Conservation (phyloP, 2,797 vertebrate species). For the Melanotaenia nigrans region DNA sequence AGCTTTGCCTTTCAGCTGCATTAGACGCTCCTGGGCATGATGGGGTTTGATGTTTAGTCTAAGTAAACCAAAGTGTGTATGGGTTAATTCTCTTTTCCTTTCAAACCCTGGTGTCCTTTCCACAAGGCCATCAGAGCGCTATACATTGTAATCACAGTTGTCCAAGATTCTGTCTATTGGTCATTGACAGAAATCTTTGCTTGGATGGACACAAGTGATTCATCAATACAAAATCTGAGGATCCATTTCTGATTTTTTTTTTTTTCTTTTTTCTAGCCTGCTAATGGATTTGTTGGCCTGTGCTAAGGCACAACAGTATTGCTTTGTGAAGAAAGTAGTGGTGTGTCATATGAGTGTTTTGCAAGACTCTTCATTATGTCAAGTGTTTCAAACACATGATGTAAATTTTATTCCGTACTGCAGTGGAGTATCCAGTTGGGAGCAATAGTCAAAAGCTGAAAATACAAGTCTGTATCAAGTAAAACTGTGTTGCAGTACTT, state of each 20-base stretch:
- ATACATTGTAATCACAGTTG: background rate
- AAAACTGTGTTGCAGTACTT: too few species aligned
- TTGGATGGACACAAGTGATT: background rate
- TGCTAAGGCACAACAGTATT: background rate
- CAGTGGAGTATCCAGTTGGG: background rate
- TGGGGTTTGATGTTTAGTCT: constrained; percentile 13
- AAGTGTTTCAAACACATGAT: too few species aligned
- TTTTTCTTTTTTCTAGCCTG: background rate
- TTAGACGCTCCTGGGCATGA: constrained; percentile 6
- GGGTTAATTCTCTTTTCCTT: background rate
- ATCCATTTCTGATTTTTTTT: background rate
- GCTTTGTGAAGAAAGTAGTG: background rate
- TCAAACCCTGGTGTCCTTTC: background rate
- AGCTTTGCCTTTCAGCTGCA: constrained; percentile 17
- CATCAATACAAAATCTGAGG: background rate
- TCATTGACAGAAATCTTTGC: background rate
- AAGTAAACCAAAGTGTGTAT: background rate
- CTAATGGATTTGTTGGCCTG: background rate
- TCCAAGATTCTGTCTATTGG: background rate
- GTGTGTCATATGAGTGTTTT: background rate
- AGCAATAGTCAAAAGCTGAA: background rate
- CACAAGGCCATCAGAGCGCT: background rate
- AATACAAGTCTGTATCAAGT: background rate
- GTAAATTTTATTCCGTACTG: background rate
- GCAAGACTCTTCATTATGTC: background rate